Evolutionary conservation across 1,140 invertebrate species (phyloP).

Genomic region (Antheraea mylitta): DNA sequence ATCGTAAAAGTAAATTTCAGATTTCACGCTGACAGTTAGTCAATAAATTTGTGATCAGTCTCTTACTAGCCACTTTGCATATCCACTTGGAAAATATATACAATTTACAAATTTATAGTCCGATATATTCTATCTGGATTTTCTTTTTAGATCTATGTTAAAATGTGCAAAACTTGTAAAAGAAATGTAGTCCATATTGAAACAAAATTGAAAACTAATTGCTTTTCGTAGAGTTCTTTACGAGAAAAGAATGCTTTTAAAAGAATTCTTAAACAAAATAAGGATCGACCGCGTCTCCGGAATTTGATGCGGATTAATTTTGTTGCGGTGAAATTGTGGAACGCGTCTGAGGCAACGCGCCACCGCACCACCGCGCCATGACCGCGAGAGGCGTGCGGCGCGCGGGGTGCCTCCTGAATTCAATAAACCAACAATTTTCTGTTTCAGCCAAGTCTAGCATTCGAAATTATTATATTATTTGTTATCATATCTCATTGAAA

Average conservation of each 20-base stretch:
- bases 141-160: neutral
- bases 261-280: neutral
- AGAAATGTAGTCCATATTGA: neutral
- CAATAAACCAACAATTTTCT: neutral
- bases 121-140: too few species aligned
- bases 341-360: neutral
- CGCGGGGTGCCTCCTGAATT: neutral
- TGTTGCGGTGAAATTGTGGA: neutral
- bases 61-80: too few species aligned
- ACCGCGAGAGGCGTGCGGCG: too few species aligned
- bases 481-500: too few species aligned
- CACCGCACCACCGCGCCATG: neutral
- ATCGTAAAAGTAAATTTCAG: too few species aligned
- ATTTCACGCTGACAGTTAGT: too few species aligned
- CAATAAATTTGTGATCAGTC: too few species aligned
- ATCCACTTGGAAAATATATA: too few species aligned
- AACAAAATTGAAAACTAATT: neutral
- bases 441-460: neutral
- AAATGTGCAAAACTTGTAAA: neutral
- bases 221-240: neutral
- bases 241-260: constrained; percentile 1
- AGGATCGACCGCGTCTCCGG: neutral
- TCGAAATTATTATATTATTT: too few species aligned
- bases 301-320: neutral
- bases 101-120: too few species aligned